phyloP scores from a whole-genome alignment of 2,797 vertebrate species.

The Cottoperca gobio region DNA sequence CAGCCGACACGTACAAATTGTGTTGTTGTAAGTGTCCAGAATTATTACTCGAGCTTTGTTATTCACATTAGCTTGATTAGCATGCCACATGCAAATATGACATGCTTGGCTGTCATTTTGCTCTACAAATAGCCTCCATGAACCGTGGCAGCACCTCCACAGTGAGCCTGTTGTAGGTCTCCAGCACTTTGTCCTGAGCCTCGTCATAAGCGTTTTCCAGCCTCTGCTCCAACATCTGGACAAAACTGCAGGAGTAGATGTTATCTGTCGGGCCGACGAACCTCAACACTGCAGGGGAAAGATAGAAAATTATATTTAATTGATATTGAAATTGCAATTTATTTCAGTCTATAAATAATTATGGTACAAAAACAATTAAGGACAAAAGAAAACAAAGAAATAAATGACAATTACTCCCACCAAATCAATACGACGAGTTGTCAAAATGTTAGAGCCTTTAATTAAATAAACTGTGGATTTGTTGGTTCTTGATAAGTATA shows the following conservation, averaged over 20 bases:
- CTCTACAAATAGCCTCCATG: neutral
- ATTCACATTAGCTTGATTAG: slow-evolving; percentile 33
- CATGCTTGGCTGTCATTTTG: neutral
- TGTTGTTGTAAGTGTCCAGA: neutral
- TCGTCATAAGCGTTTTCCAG: slow-evolving; percentile 93
- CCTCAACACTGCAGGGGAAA: slow-evolving; percentile 87
- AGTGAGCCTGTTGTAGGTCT: slow-evolving; percentile 90
- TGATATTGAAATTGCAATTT: neutral
- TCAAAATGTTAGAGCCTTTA: neutral
- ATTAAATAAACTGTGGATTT: neutral
- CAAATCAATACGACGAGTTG: neutral
- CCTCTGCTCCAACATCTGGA: slow-evolving; percentile 93
- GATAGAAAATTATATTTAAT: neutral
- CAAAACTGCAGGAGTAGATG: slow-evolving; percentile 93
- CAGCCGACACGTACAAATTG: neutral
- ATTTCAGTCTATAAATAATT: neutral
- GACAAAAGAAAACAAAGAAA: neutral
- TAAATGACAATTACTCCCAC: neutral
- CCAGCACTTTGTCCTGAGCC: slow-evolving; percentile 93
- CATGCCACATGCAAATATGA: slow-evolving; percentile 20
- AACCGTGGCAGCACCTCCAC: slow-evolving; percentile 87
- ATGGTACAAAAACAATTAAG: neutral
- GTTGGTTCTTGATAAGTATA: neutral
- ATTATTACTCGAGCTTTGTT: slow-evolving; percentile 1
- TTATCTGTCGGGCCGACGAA: slow-evolving; percentile 93